Evolutionary conservation across 2,113 vertebrate genomes (phyloP).

Genomic region (Syngnathus typhle): DNA sequence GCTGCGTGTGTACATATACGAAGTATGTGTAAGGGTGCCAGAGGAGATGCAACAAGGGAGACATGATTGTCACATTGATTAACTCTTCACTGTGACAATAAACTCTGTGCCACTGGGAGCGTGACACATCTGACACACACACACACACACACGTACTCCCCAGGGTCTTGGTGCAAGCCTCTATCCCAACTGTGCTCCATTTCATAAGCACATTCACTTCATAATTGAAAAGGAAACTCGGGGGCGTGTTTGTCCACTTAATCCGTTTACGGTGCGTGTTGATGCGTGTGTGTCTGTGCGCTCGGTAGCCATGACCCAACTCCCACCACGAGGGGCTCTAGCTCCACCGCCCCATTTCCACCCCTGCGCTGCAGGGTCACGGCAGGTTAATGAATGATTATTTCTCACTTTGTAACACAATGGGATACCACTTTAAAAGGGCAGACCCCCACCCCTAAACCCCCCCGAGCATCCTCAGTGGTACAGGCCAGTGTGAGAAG

Average conservation of each 20-base stretch:
- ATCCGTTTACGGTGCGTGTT: constrained; percentile 70
- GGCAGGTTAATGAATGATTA: constrained; percentile 78
- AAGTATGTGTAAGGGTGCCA: not conserved
- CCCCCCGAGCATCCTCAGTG: constrained; percentile 17
- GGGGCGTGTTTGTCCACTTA: constrained; percentile 67
- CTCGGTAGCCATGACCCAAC: constrained; percentile 69
- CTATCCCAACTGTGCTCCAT: constrained; percentile 23
- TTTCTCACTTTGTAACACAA: constrained; percentile 75
- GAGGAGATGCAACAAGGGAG: constrained; percentile 33
- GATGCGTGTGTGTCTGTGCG: not conserved
- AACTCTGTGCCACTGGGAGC: constrained; percentile 64
- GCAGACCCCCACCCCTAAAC: constrained; percentile 14
- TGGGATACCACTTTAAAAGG: constrained; percentile 57
- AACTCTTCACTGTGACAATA: constrained; percentile 68
- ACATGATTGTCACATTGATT: constrained; percentile 71
- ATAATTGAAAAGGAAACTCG: constrained; percentile 76
- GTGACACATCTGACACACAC: constrained; percentile 49
- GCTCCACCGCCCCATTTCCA: constrained; percentile 12
- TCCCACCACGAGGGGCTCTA: constrained; percentile 61
- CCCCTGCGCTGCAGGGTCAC: constrained; percentile 47
- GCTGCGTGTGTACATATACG: not conserved
- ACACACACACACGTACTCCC: constrained; percentile 28
- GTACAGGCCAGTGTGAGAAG: constrained; percentile 1
- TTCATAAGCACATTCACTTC: constrained; percentile 51
- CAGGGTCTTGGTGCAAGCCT: constrained; percentile 24